phyloP scores from a whole-genome alignment of 35 echinoderm and acorn worm species.

The Heliocidaris erythrogramma region DNA sequence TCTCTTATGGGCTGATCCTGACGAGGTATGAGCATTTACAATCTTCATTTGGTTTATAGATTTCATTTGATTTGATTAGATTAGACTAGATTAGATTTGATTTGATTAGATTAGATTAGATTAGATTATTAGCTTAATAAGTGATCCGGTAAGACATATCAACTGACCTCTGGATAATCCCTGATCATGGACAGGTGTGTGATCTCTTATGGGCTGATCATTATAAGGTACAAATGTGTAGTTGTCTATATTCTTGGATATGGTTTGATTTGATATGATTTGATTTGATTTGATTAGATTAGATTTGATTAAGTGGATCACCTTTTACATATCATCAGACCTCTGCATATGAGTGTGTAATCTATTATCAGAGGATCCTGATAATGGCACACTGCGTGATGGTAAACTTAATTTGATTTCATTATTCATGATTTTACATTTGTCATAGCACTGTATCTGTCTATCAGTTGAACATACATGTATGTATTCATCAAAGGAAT shows the following conservation, averaged over 20 bases:
- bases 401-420: too few relatives aligned
- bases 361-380: constrained; percentile 66
- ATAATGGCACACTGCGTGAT: too few relatives aligned
- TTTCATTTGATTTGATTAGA: too few relatives aligned
- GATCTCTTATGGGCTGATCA: constrained; percentile 97
- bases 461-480: too few relatives aligned
- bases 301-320: neutral
- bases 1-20: constrained; percentile 91
- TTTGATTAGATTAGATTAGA: neutral
- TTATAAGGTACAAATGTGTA: constrained; percentile 74
- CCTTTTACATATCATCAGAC: constrained; percentile 68
- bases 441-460: too few relatives aligned
- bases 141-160: constrained; percentile 81
- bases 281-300: neutral
- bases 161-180: constrained; percentile 91
- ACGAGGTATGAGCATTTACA: constrained; percentile 78
- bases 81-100: neutral
- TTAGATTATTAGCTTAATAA: neutral
- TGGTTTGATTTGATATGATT: neutral
- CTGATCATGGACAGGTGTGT: constrained; percentile 94
- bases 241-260: neutral
- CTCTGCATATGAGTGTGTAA: constrained; percentile 96
- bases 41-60: too few relatives aligned
- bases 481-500: too few relatives aligned
- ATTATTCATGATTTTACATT: too few relatives aligned